These are phyloP conservation scores for Leucopsar rothschildi DNA, from an alignment of 2,113 vertebrate genomes.

Conservation along the genomic window DNA sequence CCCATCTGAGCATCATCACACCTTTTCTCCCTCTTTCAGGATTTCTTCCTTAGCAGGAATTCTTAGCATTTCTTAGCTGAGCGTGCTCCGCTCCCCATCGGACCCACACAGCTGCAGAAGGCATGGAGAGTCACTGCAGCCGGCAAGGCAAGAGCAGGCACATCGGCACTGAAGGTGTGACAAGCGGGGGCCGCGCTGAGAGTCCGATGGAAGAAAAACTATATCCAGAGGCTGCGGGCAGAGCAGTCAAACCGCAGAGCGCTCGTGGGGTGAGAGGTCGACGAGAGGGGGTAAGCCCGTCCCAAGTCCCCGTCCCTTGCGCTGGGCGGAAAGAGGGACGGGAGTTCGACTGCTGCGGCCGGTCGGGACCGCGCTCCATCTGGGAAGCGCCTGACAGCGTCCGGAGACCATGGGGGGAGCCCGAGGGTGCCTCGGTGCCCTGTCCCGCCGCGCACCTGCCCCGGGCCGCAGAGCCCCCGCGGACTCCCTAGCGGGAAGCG, in stretches of 20 bases:
- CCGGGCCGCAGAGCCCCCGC: neutral
- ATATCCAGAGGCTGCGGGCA: neutral
- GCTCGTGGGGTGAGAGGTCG: neutral
- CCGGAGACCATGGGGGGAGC: neutral
- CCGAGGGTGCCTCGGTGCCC: neutral
- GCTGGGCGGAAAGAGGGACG: neutral
- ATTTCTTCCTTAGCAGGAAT: neutral
- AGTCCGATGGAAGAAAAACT: neutral
- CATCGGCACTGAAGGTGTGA: too few species aligned
- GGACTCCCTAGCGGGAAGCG: too few species aligned
- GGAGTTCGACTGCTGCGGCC: fast-evolving
- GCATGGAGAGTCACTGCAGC: fast-evolving
- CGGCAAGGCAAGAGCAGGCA: too few species aligned
- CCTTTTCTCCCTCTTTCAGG: neutral
- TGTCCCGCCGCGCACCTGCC: neutral
- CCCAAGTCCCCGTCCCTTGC: too few species aligned
- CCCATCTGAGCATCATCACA: neutral
- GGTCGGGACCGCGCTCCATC: fast-evolving
- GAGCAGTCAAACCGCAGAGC: too few species aligned
- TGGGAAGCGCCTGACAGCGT: neutral
- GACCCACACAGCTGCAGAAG: neutral
- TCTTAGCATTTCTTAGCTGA: neutral
- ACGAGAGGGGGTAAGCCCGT: neutral
- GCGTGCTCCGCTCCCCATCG: fast-evolving
- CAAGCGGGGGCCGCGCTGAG: fast-evolving